Percentiles rank a stretch among this genome's conserved stretches.
Conservation (phyloP, 2,888 invertebrate species). For the Amphimallon solstitiale region DNA sequence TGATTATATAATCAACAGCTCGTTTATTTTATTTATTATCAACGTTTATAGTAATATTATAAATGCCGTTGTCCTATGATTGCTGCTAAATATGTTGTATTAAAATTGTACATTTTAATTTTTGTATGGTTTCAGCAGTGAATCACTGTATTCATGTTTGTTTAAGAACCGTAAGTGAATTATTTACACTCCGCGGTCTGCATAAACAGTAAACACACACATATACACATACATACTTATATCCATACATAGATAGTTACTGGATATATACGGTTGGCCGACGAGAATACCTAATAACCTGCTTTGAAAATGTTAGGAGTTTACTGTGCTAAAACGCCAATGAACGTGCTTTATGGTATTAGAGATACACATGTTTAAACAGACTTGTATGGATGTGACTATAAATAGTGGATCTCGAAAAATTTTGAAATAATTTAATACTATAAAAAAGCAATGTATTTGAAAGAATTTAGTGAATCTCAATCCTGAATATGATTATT, state of each 20-base stretch:
- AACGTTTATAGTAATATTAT: no score
- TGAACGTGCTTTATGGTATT: background rate
- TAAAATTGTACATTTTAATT: no score
- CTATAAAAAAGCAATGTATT: no score
- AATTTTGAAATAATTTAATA: no score
- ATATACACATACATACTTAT: no score
- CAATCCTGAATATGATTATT: no score
- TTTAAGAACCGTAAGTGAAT: slow-evolving; percentile 10
- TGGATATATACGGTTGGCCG: background rate
- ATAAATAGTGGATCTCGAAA: no score
- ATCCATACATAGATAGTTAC: background rate
- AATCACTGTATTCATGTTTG: background rate
- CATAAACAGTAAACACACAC: slow-evolving; percentile 14
- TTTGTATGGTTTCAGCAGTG: background rate
- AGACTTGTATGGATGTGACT: background rate
- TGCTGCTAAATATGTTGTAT: no score
- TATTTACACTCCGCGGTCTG: slow-evolving; percentile 6
- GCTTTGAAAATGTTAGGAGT: slow-evolving; percentile 26
- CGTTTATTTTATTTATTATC: no score
- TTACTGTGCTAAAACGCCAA: background rate
- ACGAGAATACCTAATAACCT: slow-evolving; percentile 19
- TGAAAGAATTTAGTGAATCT: no score
- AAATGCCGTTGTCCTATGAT: no score
- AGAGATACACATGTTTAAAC: background rate
- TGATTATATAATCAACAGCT: no score